Evolutionary conservation across 2,113 vertebrate genomes (phyloP), one percentile per base, ranked within the genome.

Genomic region (Gadus chalcogrammus): DNA sequence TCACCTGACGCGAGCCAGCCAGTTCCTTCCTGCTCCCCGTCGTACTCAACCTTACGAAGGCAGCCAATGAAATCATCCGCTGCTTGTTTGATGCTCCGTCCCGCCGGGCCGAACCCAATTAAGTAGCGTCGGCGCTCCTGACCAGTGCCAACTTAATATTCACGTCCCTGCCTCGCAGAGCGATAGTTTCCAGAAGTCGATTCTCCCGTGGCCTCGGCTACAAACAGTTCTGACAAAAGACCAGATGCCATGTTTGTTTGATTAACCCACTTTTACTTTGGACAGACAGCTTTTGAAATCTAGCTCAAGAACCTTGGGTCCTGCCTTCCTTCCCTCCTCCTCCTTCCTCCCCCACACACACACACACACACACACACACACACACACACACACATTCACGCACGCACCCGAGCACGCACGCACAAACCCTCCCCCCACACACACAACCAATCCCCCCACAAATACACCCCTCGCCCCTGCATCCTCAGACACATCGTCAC

Each of bases 171-270:
- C 35, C 70, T 53, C 67, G 69, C 72, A 73, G 71, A 65, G 71
- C 61, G 68, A 71, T 71, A 42, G 68, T 71, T 76, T 83, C 59
- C 70, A 53, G 61, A 22, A 18, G 78, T 66, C 64, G 75, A 74
- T 31, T 85, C 72, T 79, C 70, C 42, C 31, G 24, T 5, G 68
- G 62, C 58, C 68, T 70, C 74, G 72, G 69, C 76, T 78, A 81
- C 83, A 86, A 86, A 81, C 73, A 71, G 52, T 52, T 68, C 71
- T 79, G 74, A 82, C 73, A 85, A 82, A 83, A 82, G 84, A 81
- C 82, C 80, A 85, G 76, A 78, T 76, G 81, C 87, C 82, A 73
- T 64, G 55, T 89, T 88, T 77, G 73, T 84, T 76, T 84, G 82
- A 91, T 88, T 86, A 85, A 87, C 83, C 85, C 71, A 18, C 58